Percentiles rank a stretch among this genome's conserved stretches.
phyloP scores from a whole-genome alignment of 2,797 vertebrate genomes.

The Pogoniulus pusillus region DNA sequence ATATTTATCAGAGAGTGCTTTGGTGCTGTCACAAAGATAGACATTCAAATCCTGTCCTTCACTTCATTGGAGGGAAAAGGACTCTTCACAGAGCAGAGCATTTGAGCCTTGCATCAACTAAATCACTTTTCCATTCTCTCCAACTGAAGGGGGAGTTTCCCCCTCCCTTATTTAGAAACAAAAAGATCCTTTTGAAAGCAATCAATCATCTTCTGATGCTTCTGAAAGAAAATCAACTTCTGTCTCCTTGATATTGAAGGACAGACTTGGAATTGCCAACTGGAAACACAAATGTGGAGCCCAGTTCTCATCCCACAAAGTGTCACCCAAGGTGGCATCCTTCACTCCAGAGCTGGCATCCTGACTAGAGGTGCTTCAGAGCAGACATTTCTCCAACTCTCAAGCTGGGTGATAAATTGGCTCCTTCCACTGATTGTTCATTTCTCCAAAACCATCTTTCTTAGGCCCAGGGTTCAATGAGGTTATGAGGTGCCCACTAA shows the following conservation, averaged over 20 bases:
- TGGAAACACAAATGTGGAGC: neutral
- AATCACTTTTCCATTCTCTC: neutral
- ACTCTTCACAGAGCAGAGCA: no score
- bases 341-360: neutral
- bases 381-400: neutral
- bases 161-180: neutral
- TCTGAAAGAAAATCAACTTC: neutral
- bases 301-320: rapidly evolving
- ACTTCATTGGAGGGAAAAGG: neutral
- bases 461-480: neutral
- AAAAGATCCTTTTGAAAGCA: neutral
- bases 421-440: neutral
- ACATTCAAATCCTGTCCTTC: neutral
- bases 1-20: slow-evolving; percentile 20
- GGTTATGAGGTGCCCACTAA: neutral
- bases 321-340: neutral
- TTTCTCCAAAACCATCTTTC: neutral
- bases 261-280: neutral
- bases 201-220: neutral
- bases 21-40: neutral
- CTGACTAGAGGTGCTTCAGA: neutral
- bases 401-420: rapidly evolving
- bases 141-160: rapidly evolving
- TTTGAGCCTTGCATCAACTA: neutral
- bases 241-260: neutral